These are phyloP conservation scores for Orthosia gracilis DNA, from an alignment of 2,888 invertebrate genomes.

Conservation along the genomic window DNA sequence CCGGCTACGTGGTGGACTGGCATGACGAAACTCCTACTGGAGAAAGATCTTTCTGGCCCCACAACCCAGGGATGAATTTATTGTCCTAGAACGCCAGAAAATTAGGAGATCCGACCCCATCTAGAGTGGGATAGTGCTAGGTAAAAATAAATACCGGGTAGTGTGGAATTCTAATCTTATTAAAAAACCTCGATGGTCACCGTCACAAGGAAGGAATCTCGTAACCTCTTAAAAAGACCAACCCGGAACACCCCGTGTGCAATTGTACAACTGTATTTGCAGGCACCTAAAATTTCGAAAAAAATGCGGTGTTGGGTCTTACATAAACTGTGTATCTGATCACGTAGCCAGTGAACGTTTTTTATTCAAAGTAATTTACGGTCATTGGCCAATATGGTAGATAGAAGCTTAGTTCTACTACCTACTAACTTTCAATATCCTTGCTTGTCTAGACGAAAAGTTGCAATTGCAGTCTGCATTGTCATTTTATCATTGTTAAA, in stretches of 20 bases:
- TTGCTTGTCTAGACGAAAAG: slow-evolving; percentile 53
- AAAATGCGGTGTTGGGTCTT: background rate
- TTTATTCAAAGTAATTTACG: slow-evolving; percentile 19
- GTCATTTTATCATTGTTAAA: slow-evolving; percentile 17
- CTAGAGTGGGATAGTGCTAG: too few relatives aligned
- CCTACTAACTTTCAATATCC: slow-evolving; percentile 50
- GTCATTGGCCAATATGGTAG: slow-evolving; percentile 21
- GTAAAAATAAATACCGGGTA: background rate
- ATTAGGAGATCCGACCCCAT: too few relatives aligned
- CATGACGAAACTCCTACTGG: too few relatives aligned
- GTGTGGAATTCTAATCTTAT: background rate
- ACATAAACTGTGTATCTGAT: slow-evolving; percentile 16
- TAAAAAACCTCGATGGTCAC: background rate
- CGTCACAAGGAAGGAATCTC: too few relatives aligned
- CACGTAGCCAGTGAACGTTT: slow-evolving; percentile 33
- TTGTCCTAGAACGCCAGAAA: too few relatives aligned
- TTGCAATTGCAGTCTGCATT: slow-evolving; percentile 31
- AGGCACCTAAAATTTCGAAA: background rate
- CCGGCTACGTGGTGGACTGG: too few relatives aligned
- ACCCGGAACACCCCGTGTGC: too few relatives aligned
- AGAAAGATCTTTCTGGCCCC: too few relatives aligned
- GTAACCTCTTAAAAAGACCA: too few relatives aligned
- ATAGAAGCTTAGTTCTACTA: slow-evolving; percentile 22
- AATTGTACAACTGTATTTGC: too few relatives aligned
- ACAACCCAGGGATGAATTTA: too few relatives aligned